Evolutionary conservation across 1,140 invertebrate genomes (phyloP), one percentile per base, ranked within the genome.

Genomic region (Orchestia grillus): DNA sequence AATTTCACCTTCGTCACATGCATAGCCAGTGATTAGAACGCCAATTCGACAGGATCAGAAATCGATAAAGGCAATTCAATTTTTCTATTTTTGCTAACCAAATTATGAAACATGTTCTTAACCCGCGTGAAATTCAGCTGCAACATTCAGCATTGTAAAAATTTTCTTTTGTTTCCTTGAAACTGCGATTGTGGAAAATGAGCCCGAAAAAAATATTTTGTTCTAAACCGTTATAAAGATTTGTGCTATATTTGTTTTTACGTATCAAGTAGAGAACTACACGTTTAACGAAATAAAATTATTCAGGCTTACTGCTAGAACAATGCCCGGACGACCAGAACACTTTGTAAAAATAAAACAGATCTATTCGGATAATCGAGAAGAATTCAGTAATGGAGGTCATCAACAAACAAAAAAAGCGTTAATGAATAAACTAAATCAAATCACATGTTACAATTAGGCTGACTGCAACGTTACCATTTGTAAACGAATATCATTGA

Each of bases 281-380:
- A 53, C 47, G 47, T 53, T 53, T 53, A 53, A 53, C 47, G 47
- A 53, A 19, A 53, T 6, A 53, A 8, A 53, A 53, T 53, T 53
- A 53, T 8, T 19, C 19, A 53, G 19, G 47, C 47, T n/a, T n/a
- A n/a, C n/a, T 53, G 47, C 19, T 53, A 53, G 47, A 77, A 77
- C 36, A 36, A 90, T 90, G 88, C 88, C 88, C 88, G 42, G 0
- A 42, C 42, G 88, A 90, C 88, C 88, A 90, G 88, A 90, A 90
- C n/a, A 11, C 3, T 19, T 3, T 44, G 42, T 1, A 42, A 8
- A 90, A 90, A 19, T 90, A 90, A 42, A 90, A 90, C 88, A 90
- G 88, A 90, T 90, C 88, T 90, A 42, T 4, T 41, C 42, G 43
- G 3, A 28, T 11, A 90, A 90, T 42, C 41, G 62, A 19, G 62